Evolutionary conservation across 2,797 vertebrate genomes (phyloP).

Genomic region (Adrianichthys oophorus): DNA sequence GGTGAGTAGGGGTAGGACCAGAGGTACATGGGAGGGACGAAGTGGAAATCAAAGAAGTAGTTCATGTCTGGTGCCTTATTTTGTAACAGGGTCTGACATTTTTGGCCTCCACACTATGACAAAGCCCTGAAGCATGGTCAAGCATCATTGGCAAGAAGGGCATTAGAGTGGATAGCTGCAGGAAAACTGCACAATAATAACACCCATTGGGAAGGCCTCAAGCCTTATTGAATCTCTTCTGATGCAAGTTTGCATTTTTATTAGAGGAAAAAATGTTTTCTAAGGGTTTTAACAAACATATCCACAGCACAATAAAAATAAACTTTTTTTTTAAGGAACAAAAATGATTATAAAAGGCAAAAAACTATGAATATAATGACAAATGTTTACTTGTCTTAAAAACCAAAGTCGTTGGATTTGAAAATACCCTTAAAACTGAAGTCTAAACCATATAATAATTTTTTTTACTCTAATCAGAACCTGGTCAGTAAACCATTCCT

Average conservation of each 20-base stretch:
- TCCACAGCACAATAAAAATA: background rate
- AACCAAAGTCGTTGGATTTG: background rate
- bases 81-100: conserved; percentile 65
- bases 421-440: conserved; percentile 15
- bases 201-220: conserved; percentile 61
- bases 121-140: conserved; percentile 58
- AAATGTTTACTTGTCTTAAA: no score
- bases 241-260: conserved; percentile 29
- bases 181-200: conserved; percentile 67
- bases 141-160: conserved; percentile 50
- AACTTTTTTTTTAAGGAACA: background rate
- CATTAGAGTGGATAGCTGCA: conserved; percentile 61
- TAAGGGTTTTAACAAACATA: conserved; percentile 16
- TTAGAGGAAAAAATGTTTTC: conserved; percentile 19
- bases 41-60: conserved; percentile 19
- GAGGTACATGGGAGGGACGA: conserved; percentile 2
- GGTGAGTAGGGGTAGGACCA: background rate
- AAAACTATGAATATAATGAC: no score
- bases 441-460: background rate
- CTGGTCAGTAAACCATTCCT: no score
- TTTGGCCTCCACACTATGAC: conserved; percentile 50
- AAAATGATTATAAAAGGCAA: background rate
- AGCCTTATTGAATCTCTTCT: conserved; percentile 19
- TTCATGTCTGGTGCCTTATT: conserved; percentile 55
- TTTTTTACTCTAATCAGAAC: no score